These are phyloP conservation scores for Mesorhabditis sp. DNA, from an alignment of 2,888 invertebrate genomes.

Conservation along the genomic window DNA sequence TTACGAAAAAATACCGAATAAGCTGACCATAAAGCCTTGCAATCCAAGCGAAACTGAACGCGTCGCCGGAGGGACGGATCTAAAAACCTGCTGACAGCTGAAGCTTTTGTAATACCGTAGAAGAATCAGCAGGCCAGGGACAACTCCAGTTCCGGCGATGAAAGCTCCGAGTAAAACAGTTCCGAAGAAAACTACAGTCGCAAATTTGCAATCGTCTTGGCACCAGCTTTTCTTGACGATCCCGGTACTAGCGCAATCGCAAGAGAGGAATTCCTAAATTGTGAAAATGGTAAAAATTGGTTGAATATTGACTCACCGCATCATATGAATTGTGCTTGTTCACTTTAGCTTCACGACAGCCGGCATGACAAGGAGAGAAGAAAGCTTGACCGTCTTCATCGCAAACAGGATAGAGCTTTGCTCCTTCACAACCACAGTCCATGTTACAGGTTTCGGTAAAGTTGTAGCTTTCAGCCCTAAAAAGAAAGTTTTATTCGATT, in stretches of 20 bases:
- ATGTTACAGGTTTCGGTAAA: conserved; percentile 56
- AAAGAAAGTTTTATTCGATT: conserved; percentile 7
- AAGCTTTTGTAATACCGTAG: conserved; percentile 23
- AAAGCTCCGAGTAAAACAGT: conserved; percentile 53
- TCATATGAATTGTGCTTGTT: conserved; percentile 21
- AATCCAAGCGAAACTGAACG: conserved; percentile 50
- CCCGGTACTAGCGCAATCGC: conserved; percentile 44
- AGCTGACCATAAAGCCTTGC: conserved; percentile 53
- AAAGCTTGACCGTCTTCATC: conserved; percentile 49
- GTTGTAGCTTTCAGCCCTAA: conserved; percentile 43
- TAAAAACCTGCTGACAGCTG: conserved; percentile 13
- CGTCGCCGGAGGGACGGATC: conserved; percentile 51
- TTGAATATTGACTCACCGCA: conserved; percentile 19
- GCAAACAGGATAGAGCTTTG: conserved; percentile 59
- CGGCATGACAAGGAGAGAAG: conserved; percentile 60
- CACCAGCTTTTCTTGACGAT: conserved; percentile 50
- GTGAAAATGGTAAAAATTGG: not conserved
- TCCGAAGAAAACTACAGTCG: conserved; percentile 45
- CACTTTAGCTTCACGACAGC: conserved; percentile 47
- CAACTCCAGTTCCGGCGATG: conserved; percentile 47
- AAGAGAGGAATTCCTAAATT: conserved; percentile 47
- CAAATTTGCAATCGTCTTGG: conserved; percentile 41
- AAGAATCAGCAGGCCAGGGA: conserved; percentile 40
- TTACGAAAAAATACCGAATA: conserved; percentile 28
- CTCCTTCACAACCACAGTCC: conserved; percentile 57